phyloP scores from a whole-genome alignment of 2,888 invertebrate species.

The Dascillus cervinus region DNA sequence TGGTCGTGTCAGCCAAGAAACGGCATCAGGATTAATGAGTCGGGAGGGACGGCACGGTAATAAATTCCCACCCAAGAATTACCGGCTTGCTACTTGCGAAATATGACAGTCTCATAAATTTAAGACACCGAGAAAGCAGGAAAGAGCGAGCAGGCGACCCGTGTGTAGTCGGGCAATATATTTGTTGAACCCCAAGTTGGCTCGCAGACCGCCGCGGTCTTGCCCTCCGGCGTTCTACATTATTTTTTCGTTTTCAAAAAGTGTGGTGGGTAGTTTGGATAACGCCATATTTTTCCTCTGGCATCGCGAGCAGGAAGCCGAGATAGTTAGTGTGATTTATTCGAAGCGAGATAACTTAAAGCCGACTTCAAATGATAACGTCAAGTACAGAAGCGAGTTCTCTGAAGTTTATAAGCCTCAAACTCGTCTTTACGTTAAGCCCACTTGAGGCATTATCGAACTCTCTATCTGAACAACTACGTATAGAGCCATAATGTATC shows the following conservation, averaged over 20 bases:
- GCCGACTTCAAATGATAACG: conserved; percentile 38
- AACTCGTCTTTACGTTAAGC: conserved; percentile 27
- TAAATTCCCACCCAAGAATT: conserved; percentile 53
- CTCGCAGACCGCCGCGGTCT: conserved; percentile 31
- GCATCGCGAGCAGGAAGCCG: conserved; percentile 27
- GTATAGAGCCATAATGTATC: conserved; percentile 33
- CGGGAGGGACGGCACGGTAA: conserved; percentile 48
- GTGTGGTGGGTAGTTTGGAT: conserved; percentile 30
- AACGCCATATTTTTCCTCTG: conserved; percentile 35
- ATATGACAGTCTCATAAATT: conserved; percentile 54
- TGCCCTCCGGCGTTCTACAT: conserved; percentile 30
- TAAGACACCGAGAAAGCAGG: conserved; percentile 36
- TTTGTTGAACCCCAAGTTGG: conserved; percentile 26
- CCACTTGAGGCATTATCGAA: conserved; percentile 29
- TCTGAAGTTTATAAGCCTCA: conserved; percentile 35
- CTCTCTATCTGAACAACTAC: conserved; percentile 28
- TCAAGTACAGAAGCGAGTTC: conserved; percentile 37
- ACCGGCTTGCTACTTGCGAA: conserved; percentile 53
- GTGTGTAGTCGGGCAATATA: conserved; percentile 33
- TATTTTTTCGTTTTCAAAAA: conserved; percentile 35
- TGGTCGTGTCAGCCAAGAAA: conserved; percentile 30
- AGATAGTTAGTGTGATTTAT: conserved; percentile 38
- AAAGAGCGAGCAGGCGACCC: conserved; percentile 39
- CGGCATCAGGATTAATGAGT: conserved; percentile 38
- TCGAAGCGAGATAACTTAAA: conserved; percentile 29